A percentile compares a stretch with the other conserved stretches of the same genome.
phyloP scores from a whole-genome alignment of 2,113 vertebrate species.

The Meles meles region DNA sequence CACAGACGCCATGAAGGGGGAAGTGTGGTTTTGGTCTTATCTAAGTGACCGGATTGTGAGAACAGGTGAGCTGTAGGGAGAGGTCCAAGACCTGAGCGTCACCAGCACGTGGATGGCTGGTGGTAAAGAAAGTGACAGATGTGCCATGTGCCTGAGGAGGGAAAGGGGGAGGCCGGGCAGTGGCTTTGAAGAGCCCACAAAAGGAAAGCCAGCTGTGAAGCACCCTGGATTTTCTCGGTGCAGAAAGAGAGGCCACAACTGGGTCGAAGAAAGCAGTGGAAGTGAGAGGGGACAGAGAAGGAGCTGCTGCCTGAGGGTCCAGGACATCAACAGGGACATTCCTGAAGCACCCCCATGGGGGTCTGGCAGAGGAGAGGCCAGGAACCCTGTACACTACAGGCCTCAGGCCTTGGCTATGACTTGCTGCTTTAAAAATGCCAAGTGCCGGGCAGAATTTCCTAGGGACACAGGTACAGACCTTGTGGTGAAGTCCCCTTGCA shows the following conservation, averaged over 20 bases:
- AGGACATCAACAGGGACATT: too few relatives aligned
- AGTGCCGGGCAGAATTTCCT: neutral
- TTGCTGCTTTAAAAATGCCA: neutral
- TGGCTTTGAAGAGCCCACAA: neutral
- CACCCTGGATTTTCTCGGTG: neutral
- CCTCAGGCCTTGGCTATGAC: neutral
- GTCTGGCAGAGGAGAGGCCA: neutral
- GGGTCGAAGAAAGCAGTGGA: neutral
- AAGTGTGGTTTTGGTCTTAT: neutral
- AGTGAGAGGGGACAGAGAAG: neutral
- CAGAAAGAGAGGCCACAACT: neutral
- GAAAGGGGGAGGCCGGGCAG: neutral
- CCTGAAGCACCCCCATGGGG: neutral
- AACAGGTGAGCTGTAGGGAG: neutral
- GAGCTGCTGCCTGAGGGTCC: fast-evolving
- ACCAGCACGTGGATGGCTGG: fast-evolving
- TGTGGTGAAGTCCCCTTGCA: neutral
- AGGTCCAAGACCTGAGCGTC: neutral
- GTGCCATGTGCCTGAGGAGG: neutral
- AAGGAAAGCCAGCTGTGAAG: neutral
- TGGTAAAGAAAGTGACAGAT: neutral
- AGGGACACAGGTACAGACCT: neutral
- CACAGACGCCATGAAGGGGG: fast-evolving
- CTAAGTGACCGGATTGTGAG: neutral
- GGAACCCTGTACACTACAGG: neutral